Percentiles rank a stretch among this genome's conserved stretches.
Conservation (phyloP, 2,888 invertebrate species). For the Trypoxylon attenuatum region DNA sequence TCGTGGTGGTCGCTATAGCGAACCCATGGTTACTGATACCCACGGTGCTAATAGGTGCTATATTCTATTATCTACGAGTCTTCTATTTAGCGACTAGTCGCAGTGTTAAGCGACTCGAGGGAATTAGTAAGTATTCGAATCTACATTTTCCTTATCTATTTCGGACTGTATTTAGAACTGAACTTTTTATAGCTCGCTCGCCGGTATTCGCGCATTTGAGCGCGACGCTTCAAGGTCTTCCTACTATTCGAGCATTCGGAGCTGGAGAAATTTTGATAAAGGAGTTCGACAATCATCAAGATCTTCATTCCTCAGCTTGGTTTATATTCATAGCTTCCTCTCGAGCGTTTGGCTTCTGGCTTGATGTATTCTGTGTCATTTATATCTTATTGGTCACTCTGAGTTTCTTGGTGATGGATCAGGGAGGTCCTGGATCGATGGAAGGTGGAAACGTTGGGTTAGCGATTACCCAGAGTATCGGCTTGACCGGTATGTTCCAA, state of each 20-base stretch:
- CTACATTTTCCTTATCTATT: too few relatives aligned
- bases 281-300: slow-evolving; percentile 89
- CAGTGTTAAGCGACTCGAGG: slow-evolving; percentile 87
- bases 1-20: slow-evolving; percentile 85
- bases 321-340: slow-evolving; percentile 92
- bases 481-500: slow-evolving; percentile 86
- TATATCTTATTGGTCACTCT: slow-evolving; percentile 92
- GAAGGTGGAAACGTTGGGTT: slow-evolving; percentile 85
- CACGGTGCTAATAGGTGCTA: slow-evolving; percentile 81
- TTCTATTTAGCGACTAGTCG: slow-evolving; percentile 88
- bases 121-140: slow-evolving; percentile 81
- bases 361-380: slow-evolving; percentile 91
- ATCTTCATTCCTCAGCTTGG: slow-evolving; percentile 93
- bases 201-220: slow-evolving; percentile 97
- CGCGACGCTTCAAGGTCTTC: slow-evolving; percentile 91
- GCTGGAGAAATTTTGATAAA: slow-evolving; percentile 86
- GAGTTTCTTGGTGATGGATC: slow-evolving; percentile 83
- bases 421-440: slow-evolving; percentile 60
- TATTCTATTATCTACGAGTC: slow-evolving; percentile 85
- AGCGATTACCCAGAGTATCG: slow-evolving; percentile 88
- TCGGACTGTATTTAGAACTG: background rate
- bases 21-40: slow-evolving; percentile 86
- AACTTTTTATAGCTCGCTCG: slow-evolving; percentile 84
- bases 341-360: slow-evolving; percentile 94
- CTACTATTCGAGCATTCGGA: slow-evolving; percentile 92